Base-by-base conservation (phyloP, 2,888 invertebrate genomes). In the Didymodactylos carnosus region DNA sequence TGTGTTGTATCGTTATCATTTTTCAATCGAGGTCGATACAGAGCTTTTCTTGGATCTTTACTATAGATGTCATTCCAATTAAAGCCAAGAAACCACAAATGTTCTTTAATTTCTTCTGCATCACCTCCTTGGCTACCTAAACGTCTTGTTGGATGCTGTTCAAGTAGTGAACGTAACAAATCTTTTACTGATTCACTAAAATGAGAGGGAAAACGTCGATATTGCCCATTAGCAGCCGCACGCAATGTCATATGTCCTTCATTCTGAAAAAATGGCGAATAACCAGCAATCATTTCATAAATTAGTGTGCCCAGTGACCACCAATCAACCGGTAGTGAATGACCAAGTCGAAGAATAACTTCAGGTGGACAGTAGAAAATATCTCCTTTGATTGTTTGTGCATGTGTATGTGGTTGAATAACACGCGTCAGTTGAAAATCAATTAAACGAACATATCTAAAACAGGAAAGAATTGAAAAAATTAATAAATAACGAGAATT, bases 321-420 rank as follows among this genome's bases (percentile, higher is more conserved):
- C 94, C 94, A 97, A 82, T 97, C 97, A 0, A 97, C 95, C 11
- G 94, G 94, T 82, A 91, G 93, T 82, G 95, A 95, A 85, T 97
- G 95, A 46, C 97, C 97, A 86, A 94, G 94, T 79, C 92, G 92
- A 83, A 93, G 94, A 79, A 95, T 94, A 77, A 95, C 94, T 85
- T 95, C 94, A 69, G 84, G 83, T 2, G 97, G n/a, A n/a, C n/a
- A n/a, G n/a, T n/a, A n/a, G n/a, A n/a, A n/a, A n/a, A n/a, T n/a
- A n/a, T n/a, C n/a, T n/a, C n/a, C n/a, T n/a, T n/a, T n/a, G n/a
- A n/a, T n/a, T n/a, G n/a, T n/a, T n/a, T n/a, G n/a, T n/a, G n/a
- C n/a, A n/a, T n/a, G n/a, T n/a, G n/a, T n/a, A n/a, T n/a, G n/a
- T n/a, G n/a, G n/a, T n/a, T n/a, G n/a, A n/a, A n/a, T n/a, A n/a